Base-by-base conservation (phyloP, 2,888 invertebrate species). In the Macropis europaea region DNA sequence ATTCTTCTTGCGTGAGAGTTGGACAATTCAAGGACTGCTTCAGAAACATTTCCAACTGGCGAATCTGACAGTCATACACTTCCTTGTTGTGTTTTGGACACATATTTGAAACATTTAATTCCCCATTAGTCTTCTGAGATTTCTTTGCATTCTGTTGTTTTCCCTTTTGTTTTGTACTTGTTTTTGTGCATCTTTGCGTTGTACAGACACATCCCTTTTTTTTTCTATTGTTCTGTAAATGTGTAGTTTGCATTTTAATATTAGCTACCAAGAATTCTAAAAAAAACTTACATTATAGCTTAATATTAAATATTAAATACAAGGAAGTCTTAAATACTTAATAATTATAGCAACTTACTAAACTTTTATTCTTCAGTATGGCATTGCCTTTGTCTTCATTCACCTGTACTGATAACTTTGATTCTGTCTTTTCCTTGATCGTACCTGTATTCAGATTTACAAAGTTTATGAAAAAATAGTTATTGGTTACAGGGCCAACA, bases 1-100 rank as follows among this genome's bases (percentile, higher is more conserved):
- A 36, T 45, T 76, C 75, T 2, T 47, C 32, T 7, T 17, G 32
- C 2, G 68, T 76, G 6, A 72, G 60, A 1, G 17, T 54, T 6
- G 57, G n/a, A 22, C 34, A 24, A 7, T 28, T 30, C 15, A 45
- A n/a, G 3, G 64, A 30, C 0, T 60, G 5, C 3, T 56, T 17
- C 6, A 69, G 40, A 11, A 43, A 6, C 0, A 24, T 3, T 7
- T 52, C 47, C 11, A 56, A 15, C 9, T 30, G 30, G 0, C 50
- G 26, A 42, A 57, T 30, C 22, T 56, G 72, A 26, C 7, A 24
- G 32, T 73, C 9, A 6, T 43, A 57, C 9, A 3, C 4, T 22
- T 61, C 17, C 5, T 48, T 17, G 2, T 32, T 45, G 6, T 3
- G 9, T 3, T 56, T 36, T 6, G 2, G 2, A 3, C 6, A 2